These are phyloP conservation scores for Isoperla grammatica DNA, from an alignment of 2,888 invertebrate genomes.

Conservation along the genomic window DNA sequence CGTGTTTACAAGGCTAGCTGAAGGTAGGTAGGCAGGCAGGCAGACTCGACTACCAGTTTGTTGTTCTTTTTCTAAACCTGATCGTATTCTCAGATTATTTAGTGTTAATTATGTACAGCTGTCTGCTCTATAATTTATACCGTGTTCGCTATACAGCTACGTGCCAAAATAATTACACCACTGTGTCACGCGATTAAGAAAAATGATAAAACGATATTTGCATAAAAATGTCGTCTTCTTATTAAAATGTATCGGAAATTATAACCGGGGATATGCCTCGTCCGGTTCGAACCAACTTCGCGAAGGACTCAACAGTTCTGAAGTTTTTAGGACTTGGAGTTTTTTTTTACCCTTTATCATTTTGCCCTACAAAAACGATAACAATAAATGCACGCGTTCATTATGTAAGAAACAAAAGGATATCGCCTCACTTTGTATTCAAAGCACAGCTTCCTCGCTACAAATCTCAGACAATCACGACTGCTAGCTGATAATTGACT, in stretches of 20 bases:
- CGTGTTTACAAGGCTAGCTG: slow-evolving; percentile 17
- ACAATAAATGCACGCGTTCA: no score
- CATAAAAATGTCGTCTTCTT: no score
- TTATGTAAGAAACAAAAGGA: no score
- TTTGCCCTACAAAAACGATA: no score
- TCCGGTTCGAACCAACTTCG: no score
- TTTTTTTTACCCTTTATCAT: no score
- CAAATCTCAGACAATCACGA: slow-evolving; percentile 15
- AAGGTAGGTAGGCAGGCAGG: neutral
- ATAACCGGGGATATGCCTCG: no score
- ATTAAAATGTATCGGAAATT: no score
- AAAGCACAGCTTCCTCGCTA: slow-evolving; percentile 1
- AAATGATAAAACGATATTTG: no score
- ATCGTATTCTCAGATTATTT: slow-evolving; percentile 15
- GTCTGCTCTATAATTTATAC: slow-evolving; percentile 14
- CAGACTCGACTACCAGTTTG: neutral
- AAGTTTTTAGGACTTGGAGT: no score
- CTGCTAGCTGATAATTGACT: slow-evolving; percentile 11
- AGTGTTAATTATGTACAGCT: slow-evolving; percentile 21
- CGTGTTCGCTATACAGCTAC: neutral
- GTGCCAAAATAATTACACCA: slow-evolving; percentile 8
- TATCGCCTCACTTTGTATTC: neutral
- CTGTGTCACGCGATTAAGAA: no score
- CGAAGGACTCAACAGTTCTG: no score
- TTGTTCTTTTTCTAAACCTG: slow-evolving; percentile 13